Percentiles rank a stretch among this genome's conserved stretches.
These are phyloP conservation scores for Oenanthe oenanthe DNA, from an alignment of 2,113 vertebrate genomes.

Conservation along the genomic window DNA sequence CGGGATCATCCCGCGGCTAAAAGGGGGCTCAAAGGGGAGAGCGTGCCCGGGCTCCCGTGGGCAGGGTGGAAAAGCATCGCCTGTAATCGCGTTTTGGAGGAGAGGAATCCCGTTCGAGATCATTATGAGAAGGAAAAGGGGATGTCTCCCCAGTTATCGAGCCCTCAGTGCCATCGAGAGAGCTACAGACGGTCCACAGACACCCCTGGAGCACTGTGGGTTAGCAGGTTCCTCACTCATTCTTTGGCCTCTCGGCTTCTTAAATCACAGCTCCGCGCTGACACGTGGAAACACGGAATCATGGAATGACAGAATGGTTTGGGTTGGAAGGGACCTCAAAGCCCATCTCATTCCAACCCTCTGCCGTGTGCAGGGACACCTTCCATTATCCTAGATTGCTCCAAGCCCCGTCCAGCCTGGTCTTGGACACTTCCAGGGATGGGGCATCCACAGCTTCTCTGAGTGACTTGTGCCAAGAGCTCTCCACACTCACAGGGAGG, in stretches of 20 bases:
- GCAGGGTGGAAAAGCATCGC: not conserved
- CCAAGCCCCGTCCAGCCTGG: not conserved
- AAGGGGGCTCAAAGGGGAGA: accelerated
- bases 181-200: not conserved
- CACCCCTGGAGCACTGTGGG: not conserved
- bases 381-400: not conserved
- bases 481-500: not conserved
- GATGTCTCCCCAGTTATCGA: not conserved
- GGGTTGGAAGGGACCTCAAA: not conserved
- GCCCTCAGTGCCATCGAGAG: too few relatives aligned
- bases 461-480: not conserved
- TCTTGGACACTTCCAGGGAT: not conserved
- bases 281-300: too few relatives aligned
- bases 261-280: not conserved
- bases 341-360: too few relatives aligned
- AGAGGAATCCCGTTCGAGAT: not conserved
- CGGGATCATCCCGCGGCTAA: accelerated
- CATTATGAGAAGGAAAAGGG: not conserved
- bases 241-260: not conserved
- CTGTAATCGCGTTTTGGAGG: not conserved
- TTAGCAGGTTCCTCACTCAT: not conserved
- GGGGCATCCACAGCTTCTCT: not conserved
- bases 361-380: not conserved
- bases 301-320: not conserved
- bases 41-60: accelerated